Evolutionary conservation across 2,797 vertebrate species (phyloP), one percentile per base, ranked within the genome.

Genomic region (Platalea minor): DNA sequence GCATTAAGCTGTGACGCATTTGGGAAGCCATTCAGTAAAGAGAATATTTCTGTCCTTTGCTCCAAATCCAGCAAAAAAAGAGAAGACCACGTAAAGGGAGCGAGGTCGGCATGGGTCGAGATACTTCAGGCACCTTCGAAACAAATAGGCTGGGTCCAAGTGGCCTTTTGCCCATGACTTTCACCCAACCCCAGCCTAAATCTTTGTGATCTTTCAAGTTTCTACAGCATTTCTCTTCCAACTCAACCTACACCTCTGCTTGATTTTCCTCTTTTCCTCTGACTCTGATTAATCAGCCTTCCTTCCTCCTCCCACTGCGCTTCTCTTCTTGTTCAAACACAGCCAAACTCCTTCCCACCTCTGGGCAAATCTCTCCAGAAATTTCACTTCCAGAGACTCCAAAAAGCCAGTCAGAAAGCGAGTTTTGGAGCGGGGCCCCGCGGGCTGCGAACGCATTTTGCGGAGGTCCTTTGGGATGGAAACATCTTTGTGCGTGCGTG

Each of bases 401-500:
- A 50, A 45, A 9, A 74, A 78, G 12, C 13, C 75, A 31, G 37
- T n/a, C 24, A 35, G 39, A 53, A 74, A 60, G 33, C 1, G 1
- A 31, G 3, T 18, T 54, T 13, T 83, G 72, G 83, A 82, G 51
- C 29, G 3, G 41, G 28, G 91, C 84, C 86, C 59, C 13, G 41
- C 20, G 28, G 33, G 41, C 33, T 80, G 68, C 6, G 2, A 72
- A 69, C 9, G 33, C 7, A 5, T 51, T 46, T 5, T 9, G 28
- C 11, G 37, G 23, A 72, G 11, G 25, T 48, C 70, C 50, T 53
- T 9, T 26, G 57, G 46, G 51, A 60, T 9, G 31, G 31, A 60
- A 82, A 79, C 6, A 4, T 2, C 46, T 48, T 10, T 43, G 41
- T 1, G 39, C 1, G 1, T 2, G 31, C 5, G 12, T 2, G 10